phyloP scores from a whole-genome alignment of 2,113 vertebrate species.

The Collichthys lucidus region DNA sequence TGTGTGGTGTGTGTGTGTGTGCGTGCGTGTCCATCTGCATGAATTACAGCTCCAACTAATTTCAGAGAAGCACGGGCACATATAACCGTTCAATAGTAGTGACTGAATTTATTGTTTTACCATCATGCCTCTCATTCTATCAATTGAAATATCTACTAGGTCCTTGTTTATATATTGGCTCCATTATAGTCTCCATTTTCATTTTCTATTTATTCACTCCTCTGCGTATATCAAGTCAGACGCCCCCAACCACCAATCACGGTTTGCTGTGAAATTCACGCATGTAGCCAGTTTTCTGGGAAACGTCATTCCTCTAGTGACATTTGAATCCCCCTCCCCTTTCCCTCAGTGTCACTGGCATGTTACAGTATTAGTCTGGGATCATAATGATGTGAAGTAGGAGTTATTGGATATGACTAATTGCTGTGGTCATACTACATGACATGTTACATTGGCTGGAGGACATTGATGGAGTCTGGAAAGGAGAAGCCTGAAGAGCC shows the following conservation, averaged over 20 bases:
- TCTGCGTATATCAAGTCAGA: background rate
- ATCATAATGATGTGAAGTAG: conserved; percentile 31
- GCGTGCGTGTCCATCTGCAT: conserved; percentile 7
- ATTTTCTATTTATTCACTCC: background rate
- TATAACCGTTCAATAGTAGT: background rate
- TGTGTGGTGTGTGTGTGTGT: conserved; percentile 5
- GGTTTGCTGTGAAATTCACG: conserved; percentile 9
- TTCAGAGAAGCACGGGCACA: conserved; percentile 8
- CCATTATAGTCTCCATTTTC: background rate
- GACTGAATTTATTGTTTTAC: background rate
- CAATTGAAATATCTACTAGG: background rate
- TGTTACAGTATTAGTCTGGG: conserved; percentile 25
- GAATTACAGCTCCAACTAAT: conserved; percentile 35
- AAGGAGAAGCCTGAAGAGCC: conserved; percentile 1
- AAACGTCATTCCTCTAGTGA: conserved; percentile 17
- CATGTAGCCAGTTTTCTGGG: background rate
- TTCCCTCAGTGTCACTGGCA: conserved; percentile 1
- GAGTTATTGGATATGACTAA: conserved; percentile 35
- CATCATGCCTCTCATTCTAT: background rate
- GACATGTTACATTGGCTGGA: conserved; percentile 34
- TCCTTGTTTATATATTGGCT: background rate
- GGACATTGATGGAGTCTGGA: conserved; percentile 39
- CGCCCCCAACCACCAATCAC: background rate
- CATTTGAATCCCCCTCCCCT: conserved; percentile 25
- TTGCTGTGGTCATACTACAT: conserved; percentile 30